Evolutionary conservation across 2,888 invertebrate genomes (phyloP), one percentile per base, ranked within the genome.

Genomic region (Argyresthia albistria): DNA sequence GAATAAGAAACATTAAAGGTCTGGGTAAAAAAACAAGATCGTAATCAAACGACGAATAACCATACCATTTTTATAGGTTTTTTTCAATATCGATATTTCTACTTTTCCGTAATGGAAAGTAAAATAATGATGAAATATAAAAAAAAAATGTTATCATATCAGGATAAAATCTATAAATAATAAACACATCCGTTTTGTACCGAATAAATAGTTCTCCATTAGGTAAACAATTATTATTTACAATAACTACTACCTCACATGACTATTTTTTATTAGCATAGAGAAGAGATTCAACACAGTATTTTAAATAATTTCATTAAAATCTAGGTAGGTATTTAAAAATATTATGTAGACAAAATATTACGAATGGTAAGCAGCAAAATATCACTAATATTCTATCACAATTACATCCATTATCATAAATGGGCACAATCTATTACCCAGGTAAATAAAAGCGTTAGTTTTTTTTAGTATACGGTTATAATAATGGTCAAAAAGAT

Each of bases 381-480:
- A 74, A 73, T 73, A 76, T 76, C 75, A 76, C 74, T 76, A 73
- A 64, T 57, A 47, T 55, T 55, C 75, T 73, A 77, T 76, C 74
- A 76, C 75, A 74, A 66, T 65, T 55, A 64, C 57, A 62, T 60
- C 59, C 57, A 57, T 54, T 54, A 60, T 61, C 50, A 58, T 56
- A 59, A 55, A 56, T 55, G 55, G 60, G 57, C 58, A 54, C 53
- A 64, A 63, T 59, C 57, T 58, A 58, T 61, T 65, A 66, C 57
- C 50, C 60, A 60, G 3, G 61, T 63, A 62, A 56, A 56, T 57
- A 56, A 53, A 55, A 48, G 36, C 25, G 35, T 43, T 52, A 52
- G 50, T 53, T 36, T 53, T 46, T 50, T 52, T 54, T 36, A 14
- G 14, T 37, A 12, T 12, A 36, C 36, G 14, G 8, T 36, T 14